phyloP scores from a whole-genome alignment of 1,140 invertebrate species.

The Aleiodes sp. region DNA sequence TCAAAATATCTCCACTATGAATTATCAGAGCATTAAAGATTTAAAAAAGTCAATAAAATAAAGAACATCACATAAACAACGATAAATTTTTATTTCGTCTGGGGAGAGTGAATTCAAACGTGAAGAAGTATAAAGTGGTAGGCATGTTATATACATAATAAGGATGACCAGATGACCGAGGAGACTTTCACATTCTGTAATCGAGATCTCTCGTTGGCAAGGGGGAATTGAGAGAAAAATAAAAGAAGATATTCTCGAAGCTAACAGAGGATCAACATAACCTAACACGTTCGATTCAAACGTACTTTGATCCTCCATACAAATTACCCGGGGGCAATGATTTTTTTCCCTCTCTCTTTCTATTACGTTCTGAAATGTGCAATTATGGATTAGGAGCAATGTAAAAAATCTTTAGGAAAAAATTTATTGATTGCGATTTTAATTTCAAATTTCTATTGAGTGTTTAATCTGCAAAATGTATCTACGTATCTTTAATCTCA shows the following conservation, averaged over 20 bases:
- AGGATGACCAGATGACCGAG: constrained; percentile 56
- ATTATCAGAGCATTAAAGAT: too few relatives aligned
- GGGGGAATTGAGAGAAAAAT: not conserved
- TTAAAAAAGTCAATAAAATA: too few relatives aligned
- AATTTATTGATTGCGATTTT: too few relatives aligned
- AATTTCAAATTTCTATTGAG: too few relatives aligned
- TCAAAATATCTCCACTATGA: too few relatives aligned
- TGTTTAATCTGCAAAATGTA: too few relatives aligned
- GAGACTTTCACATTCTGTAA: constrained; percentile 56
- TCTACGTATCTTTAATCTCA: too few relatives aligned
- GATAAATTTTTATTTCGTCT: constrained; percentile 3
- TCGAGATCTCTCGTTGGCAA: constrained; percentile 31
- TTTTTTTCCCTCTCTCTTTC: too few relatives aligned
- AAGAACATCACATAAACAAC: not conserved
- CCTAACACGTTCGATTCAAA: not conserved
- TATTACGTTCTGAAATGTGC: too few relatives aligned
- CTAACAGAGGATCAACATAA: not conserved
- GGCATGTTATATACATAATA: constrained; percentile 49
- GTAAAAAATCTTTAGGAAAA: too few relatives aligned
- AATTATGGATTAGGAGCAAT: too few relatives aligned
- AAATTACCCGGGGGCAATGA: not conserved
- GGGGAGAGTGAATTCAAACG: constrained; percentile 17
- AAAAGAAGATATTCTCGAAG: constrained; percentile 10
- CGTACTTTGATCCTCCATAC: not conserved
- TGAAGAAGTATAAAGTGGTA: constrained; percentile 36